Evolutionary conservation across 2,113 vertebrate species (phyloP), one percentile per base, ranked within the genome.

Genomic region (Pteropus alecto): DNA sequence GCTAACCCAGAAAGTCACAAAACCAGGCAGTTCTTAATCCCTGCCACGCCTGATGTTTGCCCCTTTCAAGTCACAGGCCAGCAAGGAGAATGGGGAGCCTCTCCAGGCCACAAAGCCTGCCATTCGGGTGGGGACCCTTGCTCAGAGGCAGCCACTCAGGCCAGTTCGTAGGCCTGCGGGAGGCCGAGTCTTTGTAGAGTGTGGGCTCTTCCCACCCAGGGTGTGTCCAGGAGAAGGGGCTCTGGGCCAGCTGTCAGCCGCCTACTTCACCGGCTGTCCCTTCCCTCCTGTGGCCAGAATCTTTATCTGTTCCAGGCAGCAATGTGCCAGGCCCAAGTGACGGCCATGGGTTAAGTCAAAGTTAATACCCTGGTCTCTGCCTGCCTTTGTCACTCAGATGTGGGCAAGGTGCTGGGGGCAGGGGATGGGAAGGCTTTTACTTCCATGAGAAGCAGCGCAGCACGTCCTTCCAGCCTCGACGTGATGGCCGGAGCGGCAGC

Each of bases 181-280:
- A 30, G 22, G 54, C 67, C n/a, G 2, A 22, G 35, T 6, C 10
- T 10, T 33, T 22, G 26, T 10, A 19, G 51, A 67, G 15, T 5
- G 18, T 26, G 54, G 43, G 26, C 6, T 12, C 81, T 13, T n/a
- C 26, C 11, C 46, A 16, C 67, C 33, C 21, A 12, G 3, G 3
- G 71, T 48, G 54, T 33, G 8, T 41, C 54, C 18, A 6, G 38
- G 22, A n/a, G 33, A 70, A 48, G 33, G 38, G 19, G 11, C 6
- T 6, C 0, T 3, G 61, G 41, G 70, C 43, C 15, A 0, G 0
- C 43, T 22, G 74, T 5, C 7, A 15, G 5, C 77, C n/a, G 35
- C 13, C 38, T 26, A 12, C 71, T 33, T 67, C 28, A 43, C 0
- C 0, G 6, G 38, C 58, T 33, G n/a, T 3, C 15, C 56, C 9